These are phyloP conservation scores for Anorthoa munda DNA, from an alignment of 2,888 invertebrate genomes.

Conservation along the genomic window DNA sequence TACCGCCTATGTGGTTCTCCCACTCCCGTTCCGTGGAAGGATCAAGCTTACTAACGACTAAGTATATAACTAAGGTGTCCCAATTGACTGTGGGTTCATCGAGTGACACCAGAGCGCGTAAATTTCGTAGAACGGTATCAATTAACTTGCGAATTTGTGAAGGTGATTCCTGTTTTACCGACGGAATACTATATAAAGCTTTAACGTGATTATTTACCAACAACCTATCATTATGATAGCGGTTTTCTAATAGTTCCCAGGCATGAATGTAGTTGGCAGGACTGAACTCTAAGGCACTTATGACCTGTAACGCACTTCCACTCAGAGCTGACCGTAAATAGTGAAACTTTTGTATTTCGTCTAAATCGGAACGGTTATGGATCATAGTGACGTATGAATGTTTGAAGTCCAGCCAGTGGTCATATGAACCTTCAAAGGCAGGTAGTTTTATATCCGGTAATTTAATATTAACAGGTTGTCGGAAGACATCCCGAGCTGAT, in stretches of 20 bases:
- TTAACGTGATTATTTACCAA: slow-evolving; percentile 5
- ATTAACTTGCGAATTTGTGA: slow-evolving; percentile 6
- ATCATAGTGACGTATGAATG: slow-evolving; percentile 17
- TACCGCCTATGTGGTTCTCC: not conserved
- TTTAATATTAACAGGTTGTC: too few species aligned
- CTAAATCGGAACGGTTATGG: slow-evolving; percentile 2
- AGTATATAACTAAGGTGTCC: not conserved
- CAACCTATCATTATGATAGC: not conserved
- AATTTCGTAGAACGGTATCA: slow-evolving; percentile 2
- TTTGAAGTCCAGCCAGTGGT: slow-evolving; percentile 20
- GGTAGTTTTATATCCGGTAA: too few species aligned
- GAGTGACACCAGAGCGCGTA: too few species aligned
- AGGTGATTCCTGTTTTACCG: slow-evolving; percentile 5
- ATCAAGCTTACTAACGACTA: slow-evolving; percentile 3
- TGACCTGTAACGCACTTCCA: slow-evolving; percentile 13
- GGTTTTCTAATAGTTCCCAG: too few species aligned
- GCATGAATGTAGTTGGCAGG: too few species aligned
- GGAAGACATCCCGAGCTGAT: too few species aligned
- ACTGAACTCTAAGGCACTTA: slow-evolving; percentile 16
- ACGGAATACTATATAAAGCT: slow-evolving; percentile 5
- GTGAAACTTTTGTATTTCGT: too few species aligned
- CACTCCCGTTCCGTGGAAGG: slow-evolving; percentile 10
- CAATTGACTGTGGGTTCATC: not conserved
- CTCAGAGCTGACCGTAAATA: not conserved
- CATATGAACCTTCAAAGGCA: too few species aligned